These are phyloP conservation scores for Pocillopora damicornis DNA, from an alignment of 64 coral and sea anemone species.

Conservation along the genomic window DNA sequence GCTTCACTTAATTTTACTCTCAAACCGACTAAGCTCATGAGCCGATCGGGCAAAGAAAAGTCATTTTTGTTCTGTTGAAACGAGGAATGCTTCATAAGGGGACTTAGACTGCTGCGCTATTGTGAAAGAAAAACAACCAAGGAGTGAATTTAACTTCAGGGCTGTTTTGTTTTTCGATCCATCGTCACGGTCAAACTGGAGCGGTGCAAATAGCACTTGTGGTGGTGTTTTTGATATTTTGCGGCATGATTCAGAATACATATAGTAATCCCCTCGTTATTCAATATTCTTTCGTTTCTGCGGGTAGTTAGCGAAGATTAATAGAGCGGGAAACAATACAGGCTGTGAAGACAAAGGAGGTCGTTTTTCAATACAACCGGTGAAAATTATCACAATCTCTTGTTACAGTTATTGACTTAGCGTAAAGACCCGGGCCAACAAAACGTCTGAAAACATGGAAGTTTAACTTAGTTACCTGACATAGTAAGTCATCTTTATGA, in stretches of 20 bases:
- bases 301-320: neutral
- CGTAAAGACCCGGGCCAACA: constrained; percentile 20
- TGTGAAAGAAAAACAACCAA: neutral
- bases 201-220: neutral
- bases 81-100: neutral
- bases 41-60: neutral
- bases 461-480: constrained; percentile 31
- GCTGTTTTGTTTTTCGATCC: neutral
- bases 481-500: neutral
- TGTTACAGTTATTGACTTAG: constrained; percentile 43
- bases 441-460: constrained; percentile 34
- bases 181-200: neutral
- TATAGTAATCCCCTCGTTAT: neutral
- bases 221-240: neutral
- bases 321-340: neutral
- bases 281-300: neutral
- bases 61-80: neutral
- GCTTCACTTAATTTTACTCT: neutral
- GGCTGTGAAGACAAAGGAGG: constrained; percentile 4
- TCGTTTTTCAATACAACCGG: constrained; percentile 1
- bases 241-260: neutral
- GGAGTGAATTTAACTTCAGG: neutral
- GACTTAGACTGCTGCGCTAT: neutral
- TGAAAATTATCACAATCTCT: constrained; percentile 18
- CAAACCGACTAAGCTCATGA: neutral